Evolutionary conservation across 2,888 invertebrate genomes (phyloP).

Genomic region (Pandemis corylana): DNA sequence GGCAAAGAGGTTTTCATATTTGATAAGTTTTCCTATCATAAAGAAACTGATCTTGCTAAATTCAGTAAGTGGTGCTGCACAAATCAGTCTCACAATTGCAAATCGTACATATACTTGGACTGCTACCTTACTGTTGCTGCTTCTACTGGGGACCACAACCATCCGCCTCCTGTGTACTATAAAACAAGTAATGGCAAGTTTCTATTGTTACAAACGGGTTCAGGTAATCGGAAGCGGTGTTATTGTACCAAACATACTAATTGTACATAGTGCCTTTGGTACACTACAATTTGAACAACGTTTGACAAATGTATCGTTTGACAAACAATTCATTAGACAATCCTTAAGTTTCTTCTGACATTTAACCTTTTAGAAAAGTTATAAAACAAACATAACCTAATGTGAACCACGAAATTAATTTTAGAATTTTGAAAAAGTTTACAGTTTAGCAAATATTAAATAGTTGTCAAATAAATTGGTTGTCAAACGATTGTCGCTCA

Average conservation of each 20-base stretch:
- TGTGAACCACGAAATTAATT: too few species aligned
- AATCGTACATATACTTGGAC: constrained; percentile 25
- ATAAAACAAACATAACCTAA: too few species aligned
- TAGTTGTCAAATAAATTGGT: too few species aligned
- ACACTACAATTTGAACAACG: too few species aligned
- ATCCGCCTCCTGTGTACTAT: constrained; percentile 21
- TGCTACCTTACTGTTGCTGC: neutral
- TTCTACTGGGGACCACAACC: constrained; percentile 10
- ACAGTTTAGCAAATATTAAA: too few species aligned
- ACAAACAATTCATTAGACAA: too few species aligned
- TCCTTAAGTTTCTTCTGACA: too few species aligned
- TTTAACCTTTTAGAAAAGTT: too few species aligned
- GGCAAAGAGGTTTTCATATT: constrained; percentile 39
- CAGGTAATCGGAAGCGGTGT: neutral
- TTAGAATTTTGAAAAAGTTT: too few species aligned
- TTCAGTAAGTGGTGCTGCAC: constrained; percentile 41
- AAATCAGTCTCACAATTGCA: constrained; percentile 12
- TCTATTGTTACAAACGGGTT: neutral
- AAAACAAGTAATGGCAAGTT: constrained; percentile 1
- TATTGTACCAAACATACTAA: neutral
- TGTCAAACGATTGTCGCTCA: too few species aligned
- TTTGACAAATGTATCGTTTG: too few species aligned
- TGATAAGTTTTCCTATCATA: constrained; percentile 39
- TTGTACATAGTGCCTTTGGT: neutral
- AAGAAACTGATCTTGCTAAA: constrained; percentile 9